A percentile compares a stretch with the other conserved stretches of the same genome.
Conservation (phyloP, 1,140 invertebrate species). For the Zophobas atratus region DNA sequence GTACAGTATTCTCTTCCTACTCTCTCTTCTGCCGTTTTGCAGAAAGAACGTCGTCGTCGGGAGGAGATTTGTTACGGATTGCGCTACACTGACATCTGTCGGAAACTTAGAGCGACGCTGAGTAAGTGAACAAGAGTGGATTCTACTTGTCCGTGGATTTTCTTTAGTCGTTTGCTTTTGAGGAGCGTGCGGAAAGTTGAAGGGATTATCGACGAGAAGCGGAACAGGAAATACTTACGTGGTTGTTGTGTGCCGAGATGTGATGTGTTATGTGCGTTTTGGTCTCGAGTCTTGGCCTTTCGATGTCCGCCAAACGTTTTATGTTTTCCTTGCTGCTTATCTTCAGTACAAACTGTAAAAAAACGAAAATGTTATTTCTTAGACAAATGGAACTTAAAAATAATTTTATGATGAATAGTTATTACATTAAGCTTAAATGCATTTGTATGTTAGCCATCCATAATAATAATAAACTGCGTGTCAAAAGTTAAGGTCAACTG, state of each 20-base stretch:
- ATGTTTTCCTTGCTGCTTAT: constrained; percentile 65
- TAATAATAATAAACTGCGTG: too few relatives aligned
- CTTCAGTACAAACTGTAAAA: constrained; percentile 65
- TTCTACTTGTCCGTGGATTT: constrained; percentile 30
- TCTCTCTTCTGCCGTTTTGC: neutral
- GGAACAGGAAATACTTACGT: constrained; percentile 63
- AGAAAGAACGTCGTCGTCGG: neutral
- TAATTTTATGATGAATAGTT: too few relatives aligned
- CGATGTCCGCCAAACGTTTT: constrained; percentile 64
- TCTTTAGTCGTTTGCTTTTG: neutral
- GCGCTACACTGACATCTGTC: constrained; percentile 26
- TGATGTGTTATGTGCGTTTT: constrained; percentile 66
- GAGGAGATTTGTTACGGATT: constrained; percentile 33
- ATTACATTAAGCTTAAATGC: too few relatives aligned
- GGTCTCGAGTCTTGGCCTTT: constrained; percentile 65
- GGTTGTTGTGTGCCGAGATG: constrained; percentile 65
- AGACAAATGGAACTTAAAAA: too few relatives aligned
- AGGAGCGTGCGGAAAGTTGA: constrained; percentile 14
- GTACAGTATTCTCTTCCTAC: neutral
- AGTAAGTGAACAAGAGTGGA: constrained; percentile 34
- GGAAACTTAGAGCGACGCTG: constrained; percentile 27
- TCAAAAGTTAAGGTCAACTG: too few relatives aligned
- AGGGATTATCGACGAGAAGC: constrained; percentile 48
- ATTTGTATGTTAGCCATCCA: too few relatives aligned
- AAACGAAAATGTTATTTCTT: constrained; percentile 40